These are phyloP conservation scores for Cyrtodaria siliqua DNA, from an alignment of 2,888 invertebrate species.

Conservation along the genomic window DNA sequence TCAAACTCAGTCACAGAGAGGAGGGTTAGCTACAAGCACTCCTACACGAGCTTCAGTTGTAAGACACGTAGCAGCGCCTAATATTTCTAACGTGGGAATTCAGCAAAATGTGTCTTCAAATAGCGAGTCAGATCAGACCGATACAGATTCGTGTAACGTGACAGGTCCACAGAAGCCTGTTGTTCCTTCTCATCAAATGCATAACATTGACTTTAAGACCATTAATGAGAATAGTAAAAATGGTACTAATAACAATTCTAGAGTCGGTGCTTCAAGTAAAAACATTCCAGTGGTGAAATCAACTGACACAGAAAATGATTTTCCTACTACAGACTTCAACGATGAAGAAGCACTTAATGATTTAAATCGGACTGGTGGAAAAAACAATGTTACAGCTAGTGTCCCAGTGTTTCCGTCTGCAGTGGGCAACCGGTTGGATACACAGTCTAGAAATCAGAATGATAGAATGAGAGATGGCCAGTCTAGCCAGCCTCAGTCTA, in stretches of 20 bases:
- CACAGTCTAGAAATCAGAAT: not conserved
- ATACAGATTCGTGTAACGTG: conserved; percentile 77
- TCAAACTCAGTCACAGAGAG: not conserved
- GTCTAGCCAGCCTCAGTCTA: conserved; percentile 8
- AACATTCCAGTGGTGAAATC: conserved; percentile 74
- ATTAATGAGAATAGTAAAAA: conserved; percentile 2
- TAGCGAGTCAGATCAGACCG: conserved; percentile 76
- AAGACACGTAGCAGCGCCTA: conserved; percentile 31
- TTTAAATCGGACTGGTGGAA: conserved; percentile 74
- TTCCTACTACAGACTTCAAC: conserved; percentile 80
- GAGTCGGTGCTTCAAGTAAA: conserved; percentile 27
- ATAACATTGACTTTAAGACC: not conserved
- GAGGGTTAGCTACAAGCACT: not conserved
- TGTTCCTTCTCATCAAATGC: not conserved
- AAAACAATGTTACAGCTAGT: conserved; percentile 53
- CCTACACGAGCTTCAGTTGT: conserved; percentile 29
- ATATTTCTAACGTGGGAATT: conserved; percentile 9
- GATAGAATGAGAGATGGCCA: too few species aligned
- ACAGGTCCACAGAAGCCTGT: conserved; percentile 67
- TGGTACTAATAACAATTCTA: conserved; percentile 7
- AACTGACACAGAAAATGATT: conserved; percentile 80
- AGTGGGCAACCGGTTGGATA: conserved; percentile 22
- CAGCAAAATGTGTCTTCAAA: conserved; percentile 60
- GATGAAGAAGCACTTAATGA: conserved; percentile 78
- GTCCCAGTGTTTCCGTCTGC: conserved; percentile 52